Evolutionary conservation across 2,888 invertebrate species (phyloP), one percentile per base, ranked within the genome.

Genomic region (Diabrotica balteata): DNA sequence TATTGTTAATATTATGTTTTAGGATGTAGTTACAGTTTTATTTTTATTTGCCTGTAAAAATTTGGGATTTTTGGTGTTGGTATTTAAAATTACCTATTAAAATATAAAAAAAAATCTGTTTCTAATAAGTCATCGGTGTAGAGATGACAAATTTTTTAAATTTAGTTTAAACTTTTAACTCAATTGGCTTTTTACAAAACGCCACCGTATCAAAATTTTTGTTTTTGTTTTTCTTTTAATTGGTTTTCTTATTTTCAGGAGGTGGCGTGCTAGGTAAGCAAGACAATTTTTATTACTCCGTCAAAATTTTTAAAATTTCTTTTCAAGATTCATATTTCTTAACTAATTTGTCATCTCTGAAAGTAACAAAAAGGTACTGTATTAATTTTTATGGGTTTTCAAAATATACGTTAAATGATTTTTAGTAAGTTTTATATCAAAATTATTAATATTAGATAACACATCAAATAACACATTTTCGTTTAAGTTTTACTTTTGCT

Each of bases 211-310:
- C 10, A 61, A 51, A 32, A 45, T 61, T 47, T 61, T 61, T 52
- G 10, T 52, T 63, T 63, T 63, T 32, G 32, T 32, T 63, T 60
- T 44, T 44, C 60, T 60, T 62, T 64, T 64, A 64, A 64, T 64
- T 64, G 52, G 51, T 64, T 64, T 58, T 64, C 64, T 64, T 64
- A 58, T 58, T 64, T 64, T 64, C 64, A 64, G 64, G 64, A 58
- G 64, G 64, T 52, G 64, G 64, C 51, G 59, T 64, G 22, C 64
- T 64, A 47, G 64, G 64, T 64, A 64, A 64, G 64, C 63, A 51
- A 64, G 32, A 44, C 10, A 44, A 44, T 55, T 45, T 61, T 52
- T 61, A 61, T 22, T 61, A 61, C 10, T 45, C 9, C 32, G 10
- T 47, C 47, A 47, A 2, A 7, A 8, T 57, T 57, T 22, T 52